phyloP scores from a whole-genome alignment of 2,797 vertebrate genomes.

The Pseudocheirus occidentalis region DNA sequence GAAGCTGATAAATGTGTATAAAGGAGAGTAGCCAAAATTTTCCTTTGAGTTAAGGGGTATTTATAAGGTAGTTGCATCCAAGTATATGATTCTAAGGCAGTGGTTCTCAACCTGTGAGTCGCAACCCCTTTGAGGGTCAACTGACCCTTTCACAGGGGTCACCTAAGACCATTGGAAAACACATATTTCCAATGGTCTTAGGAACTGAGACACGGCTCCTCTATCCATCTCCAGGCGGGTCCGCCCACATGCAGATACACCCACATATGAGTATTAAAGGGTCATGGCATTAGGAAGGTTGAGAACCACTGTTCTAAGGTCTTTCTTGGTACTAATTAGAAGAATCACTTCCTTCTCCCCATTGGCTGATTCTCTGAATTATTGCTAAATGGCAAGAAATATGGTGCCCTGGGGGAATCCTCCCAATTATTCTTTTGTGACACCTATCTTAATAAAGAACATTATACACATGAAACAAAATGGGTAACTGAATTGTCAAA shows the following conservation, averaged over 20 bases:
- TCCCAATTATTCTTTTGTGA: not conserved
- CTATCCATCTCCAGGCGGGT: no score
- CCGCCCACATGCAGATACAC: no score
- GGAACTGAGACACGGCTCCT: no score
- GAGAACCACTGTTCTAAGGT: no score
- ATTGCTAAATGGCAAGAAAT: not conserved
- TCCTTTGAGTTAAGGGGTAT: not conserved
- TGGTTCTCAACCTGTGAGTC: no score
- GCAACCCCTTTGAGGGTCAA: no score
- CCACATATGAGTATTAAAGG: no score
- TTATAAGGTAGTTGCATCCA: not conserved
- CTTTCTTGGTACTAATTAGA: not conserved
- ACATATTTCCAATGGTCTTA: no score
- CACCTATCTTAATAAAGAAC: not conserved
- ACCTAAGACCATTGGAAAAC: no score
- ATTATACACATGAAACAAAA: slow-evolving; percentile 45
- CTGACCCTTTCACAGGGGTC: no score
- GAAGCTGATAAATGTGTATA: not conserved
- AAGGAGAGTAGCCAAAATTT: not conserved
- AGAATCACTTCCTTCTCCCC: not conserved
- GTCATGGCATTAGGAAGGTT: no score
- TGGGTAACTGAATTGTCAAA: slow-evolving; percentile 29
- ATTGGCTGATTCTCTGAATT: not conserved
- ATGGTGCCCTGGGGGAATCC: not conserved
- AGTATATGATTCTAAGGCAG: not conserved